These are phyloP conservation scores for Heterotis niloticus DNA, from an alignment of 2,113 vertebrate genomes.

Conservation along the genomic window DNA sequence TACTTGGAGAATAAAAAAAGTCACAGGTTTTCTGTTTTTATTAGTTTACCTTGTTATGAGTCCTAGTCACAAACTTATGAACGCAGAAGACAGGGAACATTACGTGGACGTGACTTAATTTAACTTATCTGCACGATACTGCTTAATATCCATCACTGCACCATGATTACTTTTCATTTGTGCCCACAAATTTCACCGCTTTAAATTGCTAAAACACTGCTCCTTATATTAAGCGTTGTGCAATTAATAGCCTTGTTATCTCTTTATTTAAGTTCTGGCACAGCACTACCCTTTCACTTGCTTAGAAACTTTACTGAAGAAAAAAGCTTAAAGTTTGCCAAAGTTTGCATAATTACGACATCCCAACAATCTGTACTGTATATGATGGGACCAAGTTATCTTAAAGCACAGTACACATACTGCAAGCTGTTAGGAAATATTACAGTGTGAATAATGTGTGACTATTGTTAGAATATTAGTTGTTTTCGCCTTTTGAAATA, in stretches of 20 bases:
- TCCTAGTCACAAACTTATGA: slow-evolving; percentile 38
- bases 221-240: slow-evolving; percentile 48
- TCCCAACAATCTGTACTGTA: too few relatives aligned
- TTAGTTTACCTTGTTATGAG: slow-evolving; percentile 37
- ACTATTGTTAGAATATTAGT: too few relatives aligned
- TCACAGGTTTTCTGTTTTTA: slow-evolving; percentile 1
- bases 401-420: background rate
- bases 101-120: slow-evolving; percentile 38
- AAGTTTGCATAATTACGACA: background rate
- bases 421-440: too few relatives aligned
- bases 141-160: slow-evolving; percentile 48
- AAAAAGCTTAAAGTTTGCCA: slow-evolving; percentile 26
- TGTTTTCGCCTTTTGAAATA: too few relatives aligned
- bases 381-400: background rate
- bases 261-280: slow-evolving; percentile 48
- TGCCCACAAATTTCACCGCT: slow-evolving; percentile 50
- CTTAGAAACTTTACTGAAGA: slow-evolving; percentile 45
- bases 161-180: slow-evolving; percentile 56
- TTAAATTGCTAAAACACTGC: slow-evolving; percentile 44
- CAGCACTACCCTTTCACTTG: slow-evolving; percentile 47
- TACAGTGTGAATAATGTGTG: too few relatives aligned
- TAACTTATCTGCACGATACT: slow-evolving; percentile 34
- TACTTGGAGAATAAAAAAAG: slow-evolving; percentile 38
- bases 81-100: slow-evolving; percentile 34
- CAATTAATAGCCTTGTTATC: slow-evolving; percentile 62